Evolutionary conservation across 2,888 invertebrate species (phyloP).

Genomic region (Hofmannophila pseudospretella): DNA sequence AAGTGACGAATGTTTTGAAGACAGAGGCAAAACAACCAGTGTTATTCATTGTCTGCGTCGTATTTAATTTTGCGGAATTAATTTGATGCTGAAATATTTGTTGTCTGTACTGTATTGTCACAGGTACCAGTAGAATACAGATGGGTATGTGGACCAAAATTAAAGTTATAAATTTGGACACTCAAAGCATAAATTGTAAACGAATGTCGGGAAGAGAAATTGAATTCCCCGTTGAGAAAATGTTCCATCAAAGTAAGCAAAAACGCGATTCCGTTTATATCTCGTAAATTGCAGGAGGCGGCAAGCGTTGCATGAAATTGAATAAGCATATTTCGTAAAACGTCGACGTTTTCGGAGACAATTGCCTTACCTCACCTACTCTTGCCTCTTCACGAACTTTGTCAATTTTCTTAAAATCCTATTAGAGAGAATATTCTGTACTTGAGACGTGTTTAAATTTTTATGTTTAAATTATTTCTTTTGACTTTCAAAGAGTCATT

Average conservation of each 20-base stretch:
- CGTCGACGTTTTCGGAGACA: constrained; percentile 77
- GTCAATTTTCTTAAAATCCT: constrained; percentile 74
- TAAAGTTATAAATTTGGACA: constrained; percentile 46
- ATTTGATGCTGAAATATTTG: neutral
- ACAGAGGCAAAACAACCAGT: constrained; percentile 4
- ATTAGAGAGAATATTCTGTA: constrained; percentile 64
- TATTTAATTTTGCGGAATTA: neutral
- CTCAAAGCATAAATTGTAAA: constrained; percentile 61
- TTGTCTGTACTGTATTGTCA: neutral
- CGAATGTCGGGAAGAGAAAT: constrained; percentile 66
- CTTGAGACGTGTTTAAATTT: constrained; percentile 38
- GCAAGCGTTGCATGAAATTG: constrained; percentile 79
- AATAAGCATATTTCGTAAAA: constrained; percentile 79
- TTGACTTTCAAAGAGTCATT: too few species aligned
- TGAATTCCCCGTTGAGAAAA: constrained; percentile 75
- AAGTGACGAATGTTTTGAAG: constrained; percentile 51
- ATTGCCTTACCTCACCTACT: constrained; percentile 79
- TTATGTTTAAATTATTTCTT: constrained; percentile 5
- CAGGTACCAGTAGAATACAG: neutral
- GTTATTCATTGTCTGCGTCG: neutral
- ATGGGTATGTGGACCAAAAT: constrained; percentile 19
- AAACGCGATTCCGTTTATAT: constrained; percentile 78
- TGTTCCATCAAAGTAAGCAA: constrained; percentile 77
- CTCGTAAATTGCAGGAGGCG: constrained; percentile 79
- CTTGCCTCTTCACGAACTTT: constrained; percentile 73